phyloP scores from a whole-genome alignment of 30 jellyfish, hydroid and myxozoan species.

The Rhopilema esculentum region DNA sequence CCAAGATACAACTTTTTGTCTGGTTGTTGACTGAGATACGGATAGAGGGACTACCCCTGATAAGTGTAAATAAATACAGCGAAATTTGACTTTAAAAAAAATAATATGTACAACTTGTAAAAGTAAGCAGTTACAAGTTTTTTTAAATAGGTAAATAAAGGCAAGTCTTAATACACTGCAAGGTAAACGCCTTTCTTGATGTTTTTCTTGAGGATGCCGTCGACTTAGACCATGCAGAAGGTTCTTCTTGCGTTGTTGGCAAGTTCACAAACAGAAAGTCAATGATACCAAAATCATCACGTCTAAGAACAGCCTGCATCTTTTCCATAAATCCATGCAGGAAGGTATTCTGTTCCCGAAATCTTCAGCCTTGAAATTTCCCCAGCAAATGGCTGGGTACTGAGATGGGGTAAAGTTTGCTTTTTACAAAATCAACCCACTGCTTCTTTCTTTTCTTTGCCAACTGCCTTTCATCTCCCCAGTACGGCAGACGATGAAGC shows the following conservation, averaged over 20 bases:
- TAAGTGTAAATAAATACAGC: not conserved
- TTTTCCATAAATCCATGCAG: slow-evolving; percentile 10
- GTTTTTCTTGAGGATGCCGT: not conserved
- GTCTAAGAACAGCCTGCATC: slow-evolving; percentile 8
- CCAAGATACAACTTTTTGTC: not conserved
- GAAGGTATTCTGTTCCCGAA: slow-evolving; percentile 3
- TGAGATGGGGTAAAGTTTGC: slow-evolving; percentile 17
- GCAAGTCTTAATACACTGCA: not conserved
- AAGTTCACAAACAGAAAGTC: not conserved
- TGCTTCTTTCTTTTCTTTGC: slow-evolving; percentile 21
- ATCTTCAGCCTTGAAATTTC: slow-evolving; percentile 11
- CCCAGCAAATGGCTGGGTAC: slow-evolving; percentile 19
- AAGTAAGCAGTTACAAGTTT: not conserved
- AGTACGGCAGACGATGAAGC: slow-evolving; percentile 25
- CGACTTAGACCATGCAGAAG: slow-evolving; percentile 14
- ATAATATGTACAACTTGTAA: not conserved
- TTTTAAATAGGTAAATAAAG: not conserved
- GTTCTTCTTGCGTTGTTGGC: not conserved
- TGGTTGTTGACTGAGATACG: not conserved
- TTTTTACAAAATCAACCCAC: slow-evolving; percentile 2
- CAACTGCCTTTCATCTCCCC: slow-evolving; percentile 1
- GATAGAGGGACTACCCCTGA: not conserved
- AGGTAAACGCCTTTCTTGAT: not conserved
- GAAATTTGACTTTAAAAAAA: not conserved
- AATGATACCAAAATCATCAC: slow-evolving; percentile 1